Base-by-base conservation (phyloP, 37 sponge, comb jelly and placozoan genomes). In the Crambe crambe region DNA sequence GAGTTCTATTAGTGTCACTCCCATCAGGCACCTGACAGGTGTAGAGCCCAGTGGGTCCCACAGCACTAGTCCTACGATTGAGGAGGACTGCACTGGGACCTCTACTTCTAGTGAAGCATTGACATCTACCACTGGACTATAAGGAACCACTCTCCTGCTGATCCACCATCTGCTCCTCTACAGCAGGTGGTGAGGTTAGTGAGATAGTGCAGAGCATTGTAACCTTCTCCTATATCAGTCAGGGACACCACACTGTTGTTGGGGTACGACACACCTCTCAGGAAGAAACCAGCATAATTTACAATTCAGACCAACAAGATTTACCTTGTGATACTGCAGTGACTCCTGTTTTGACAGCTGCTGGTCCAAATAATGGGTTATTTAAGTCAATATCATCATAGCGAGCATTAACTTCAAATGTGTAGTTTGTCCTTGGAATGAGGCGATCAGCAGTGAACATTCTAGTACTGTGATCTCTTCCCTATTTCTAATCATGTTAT, bases 361-460 rank as follows among this genome's bases (percentile, higher is more conserved):
- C 6, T 47, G 51, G 51, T 47, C 51, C 51, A n/a, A n/a, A n/a
- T 15, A 47, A 12, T 15, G 12, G 51, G 12, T 47, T 47, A 47
- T 15, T 15, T 47, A 47, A 6, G 12, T 47, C 12, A 15, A 6
- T 12, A 47, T 47, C 51, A 47, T 47, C 51, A 47, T 47, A 6
- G 6, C 51, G 6, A 54, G 74, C 74, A 17, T 27, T 32, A 1
- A 82, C 75, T n/a, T 51, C 31, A 15, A 73, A 22, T 22, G 56
- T 74, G 56, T 82, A 82, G 23, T 30, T 2, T 18, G 83, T 82
- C 39, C 56, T 15, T 34, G 74, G 74, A 18, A 31, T 47, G 5
- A 80, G 81, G 22, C 62, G 61, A 80, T 59, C 17, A 1, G 39
- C 39, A 40, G 81, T 80, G 61, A 40, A 37, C 5, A 26, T 39